Percentiles rank a stretch among this genome's conserved stretches.
Evolutionary conservation across 2,797 vertebrate species (phyloP).

Genomic region (Pogoniulus pusillus): DNA sequence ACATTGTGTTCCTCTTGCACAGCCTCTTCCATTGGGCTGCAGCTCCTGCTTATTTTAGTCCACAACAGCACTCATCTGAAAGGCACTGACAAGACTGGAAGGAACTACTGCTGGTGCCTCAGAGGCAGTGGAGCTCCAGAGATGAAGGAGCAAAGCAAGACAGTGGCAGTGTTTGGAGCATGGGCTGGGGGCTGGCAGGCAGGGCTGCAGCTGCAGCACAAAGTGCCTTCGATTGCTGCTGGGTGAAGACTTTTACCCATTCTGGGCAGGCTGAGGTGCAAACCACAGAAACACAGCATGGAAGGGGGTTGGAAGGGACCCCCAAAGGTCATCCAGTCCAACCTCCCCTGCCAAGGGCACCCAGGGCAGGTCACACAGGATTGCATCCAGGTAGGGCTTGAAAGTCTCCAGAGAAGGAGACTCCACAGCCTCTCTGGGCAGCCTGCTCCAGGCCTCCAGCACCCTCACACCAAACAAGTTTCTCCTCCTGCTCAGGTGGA

Average conservation of each 20-base stretch:
- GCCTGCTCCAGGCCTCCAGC: too few species aligned
- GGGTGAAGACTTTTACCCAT: accelerated
- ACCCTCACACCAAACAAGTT: too few species aligned
- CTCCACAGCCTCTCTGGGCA: too few species aligned
- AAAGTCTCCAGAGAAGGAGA: too few species aligned
- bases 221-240: accelerated
- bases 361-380: too few species aligned
- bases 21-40: not conserved
- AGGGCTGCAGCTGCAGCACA: not conserved
- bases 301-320: too few species aligned
- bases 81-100: not conserved
- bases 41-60: not conserved
- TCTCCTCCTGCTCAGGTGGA: too few species aligned
- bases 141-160: not conserved
- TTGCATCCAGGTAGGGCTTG: too few species aligned
- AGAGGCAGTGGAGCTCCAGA: not conserved
- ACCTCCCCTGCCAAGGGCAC: too few species aligned
- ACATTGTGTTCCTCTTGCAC: not conserved
- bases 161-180: not conserved
- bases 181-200: not conserved
- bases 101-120: accelerated
- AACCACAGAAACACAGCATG: too few species aligned
- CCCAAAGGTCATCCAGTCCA: too few species aligned
- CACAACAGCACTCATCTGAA: not conserved
- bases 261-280: not conserved